Evolutionary conservation across 2,888 invertebrate genomes (phyloP), one percentile per base, ranked within the genome.

Genomic region (Ectropis crepuscularia): DNA sequence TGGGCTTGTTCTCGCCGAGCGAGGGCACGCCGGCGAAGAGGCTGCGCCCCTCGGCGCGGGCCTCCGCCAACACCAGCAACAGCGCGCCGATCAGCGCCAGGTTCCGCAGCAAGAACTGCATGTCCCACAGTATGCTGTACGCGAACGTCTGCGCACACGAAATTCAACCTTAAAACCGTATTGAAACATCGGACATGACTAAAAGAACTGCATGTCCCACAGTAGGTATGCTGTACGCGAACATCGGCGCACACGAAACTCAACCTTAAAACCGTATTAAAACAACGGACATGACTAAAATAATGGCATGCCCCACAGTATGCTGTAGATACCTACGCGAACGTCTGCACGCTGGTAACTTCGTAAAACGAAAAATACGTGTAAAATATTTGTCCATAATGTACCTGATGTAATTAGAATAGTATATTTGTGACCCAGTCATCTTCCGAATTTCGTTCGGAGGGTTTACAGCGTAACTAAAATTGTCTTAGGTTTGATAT

Each of bases 41-140:
- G 80, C 98, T 98, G 76, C 97, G 96, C 39, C 98, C 98, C 87
- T 99, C 99, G 5, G 96, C 97, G 69, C 97, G 95, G 59, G 98
- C 96, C 92, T 99, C 99, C n/a, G 99, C 99, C 74, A 99, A 86
- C 57, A 99, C 97, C 50, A 99, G 94, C 47, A 99, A 90, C 8
- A 99, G 94, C n/a, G 99, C 99, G 64, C 99, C 99, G 76, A 99
- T 98, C 59, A 99, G 95, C 9, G 99, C 99, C 76, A 99, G 90
- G 92, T 99, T 99, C 68, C 99, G 95, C 73, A 99, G 95, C 67
- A 99, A 93, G 92, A 99, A 99, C 87, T 99, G 99, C 82, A 99
- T 87, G 87, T 99, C 99, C 99, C 99, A 99, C 63, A 99, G 93
- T 90, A 99, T 99, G 86, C 98, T 98, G 93, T 98, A 98, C 0